Conservation (phyloP, 2,888 invertebrate species). For the Gnatocerus cornutus region DNA sequence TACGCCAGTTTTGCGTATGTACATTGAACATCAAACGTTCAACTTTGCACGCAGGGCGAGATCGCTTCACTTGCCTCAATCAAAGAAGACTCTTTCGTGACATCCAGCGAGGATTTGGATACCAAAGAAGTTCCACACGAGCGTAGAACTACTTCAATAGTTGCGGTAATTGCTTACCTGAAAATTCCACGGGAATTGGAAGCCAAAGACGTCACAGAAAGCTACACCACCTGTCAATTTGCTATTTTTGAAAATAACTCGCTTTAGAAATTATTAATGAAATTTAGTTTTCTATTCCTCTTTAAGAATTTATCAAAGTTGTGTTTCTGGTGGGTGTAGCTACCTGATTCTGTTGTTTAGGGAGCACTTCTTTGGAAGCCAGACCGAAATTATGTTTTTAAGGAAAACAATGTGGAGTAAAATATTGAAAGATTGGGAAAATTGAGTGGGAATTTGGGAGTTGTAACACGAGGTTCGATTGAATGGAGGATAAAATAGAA, state of each 20-base stretch:
- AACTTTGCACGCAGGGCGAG: slow-evolving; percentile 1
- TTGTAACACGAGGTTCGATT: no score
- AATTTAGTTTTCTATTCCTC: neutral
- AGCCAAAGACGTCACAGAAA: no score
- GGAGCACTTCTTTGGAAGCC: no score
- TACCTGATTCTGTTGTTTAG: no score
- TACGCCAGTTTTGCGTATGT: slow-evolving; percentile 28
- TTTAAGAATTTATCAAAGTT: slow-evolving; percentile 16
- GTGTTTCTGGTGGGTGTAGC: neutral
- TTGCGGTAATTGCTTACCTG: slow-evolving; percentile 2
- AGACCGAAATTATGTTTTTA: no score
- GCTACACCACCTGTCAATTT: no score
- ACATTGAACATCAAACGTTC: slow-evolving; percentile 25
- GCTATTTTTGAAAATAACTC: slow-evolving; percentile 12
- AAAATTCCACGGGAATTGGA: neutral
- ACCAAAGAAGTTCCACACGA: slow-evolving; percentile 3
- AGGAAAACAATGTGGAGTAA: no score
- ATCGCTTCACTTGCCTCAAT: slow-evolving; percentile 14
- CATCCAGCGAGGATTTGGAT: slow-evolving; percentile 3
- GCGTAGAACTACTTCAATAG: slow-evolving; percentile 6
- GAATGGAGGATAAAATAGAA: no score
- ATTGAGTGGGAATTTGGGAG: no score
- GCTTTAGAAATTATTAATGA: slow-evolving; percentile 14
- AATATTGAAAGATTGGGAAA: no score
- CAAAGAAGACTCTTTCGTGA: slow-evolving; percentile 22